Conservation (phyloP, 2,113 vertebrate species). For the Bufo bufo region DNA sequence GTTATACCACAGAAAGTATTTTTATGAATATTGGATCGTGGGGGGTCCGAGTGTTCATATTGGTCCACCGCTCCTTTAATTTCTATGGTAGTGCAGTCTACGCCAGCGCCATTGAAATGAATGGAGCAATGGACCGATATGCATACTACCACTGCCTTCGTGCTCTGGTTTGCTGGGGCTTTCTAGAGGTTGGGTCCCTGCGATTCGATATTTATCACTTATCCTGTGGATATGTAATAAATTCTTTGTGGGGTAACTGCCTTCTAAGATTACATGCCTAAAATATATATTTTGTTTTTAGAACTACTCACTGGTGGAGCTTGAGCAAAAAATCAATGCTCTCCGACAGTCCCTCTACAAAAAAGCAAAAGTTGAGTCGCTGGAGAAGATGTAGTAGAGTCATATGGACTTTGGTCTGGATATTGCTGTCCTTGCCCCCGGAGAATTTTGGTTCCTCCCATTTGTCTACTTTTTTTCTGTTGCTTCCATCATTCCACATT, state of each 20-base stretch:
- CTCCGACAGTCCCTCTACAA: slow-evolving; percentile 89
- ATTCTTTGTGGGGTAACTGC: neutral
- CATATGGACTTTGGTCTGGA: neutral
- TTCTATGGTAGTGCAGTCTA: no score
- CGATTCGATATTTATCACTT: no score
- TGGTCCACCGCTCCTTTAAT: no score
- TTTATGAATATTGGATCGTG: no score
- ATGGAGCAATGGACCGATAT: no score
- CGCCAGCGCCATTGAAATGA: no score
- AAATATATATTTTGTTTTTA: slow-evolving; percentile 61
- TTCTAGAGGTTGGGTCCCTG: no score
- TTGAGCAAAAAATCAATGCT: slow-evolving; percentile 95
- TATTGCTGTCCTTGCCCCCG: neutral
- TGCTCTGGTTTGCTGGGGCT: no score
- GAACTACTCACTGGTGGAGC: slow-evolving; percentile 89
- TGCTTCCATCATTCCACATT: neutral
- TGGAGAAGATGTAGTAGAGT: neutral
- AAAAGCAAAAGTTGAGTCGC: slow-evolving; percentile 72
- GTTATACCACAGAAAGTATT: no score
- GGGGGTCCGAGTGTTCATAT: no score
- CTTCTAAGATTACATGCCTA: neutral
- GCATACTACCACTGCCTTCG: no score
- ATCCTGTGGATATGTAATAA: neutral
- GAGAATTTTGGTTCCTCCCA: neutral
- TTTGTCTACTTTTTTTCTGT: neutral